Conservation (phyloP, 1,140 invertebrate species). For the Drosophila nebulosa region DNA sequence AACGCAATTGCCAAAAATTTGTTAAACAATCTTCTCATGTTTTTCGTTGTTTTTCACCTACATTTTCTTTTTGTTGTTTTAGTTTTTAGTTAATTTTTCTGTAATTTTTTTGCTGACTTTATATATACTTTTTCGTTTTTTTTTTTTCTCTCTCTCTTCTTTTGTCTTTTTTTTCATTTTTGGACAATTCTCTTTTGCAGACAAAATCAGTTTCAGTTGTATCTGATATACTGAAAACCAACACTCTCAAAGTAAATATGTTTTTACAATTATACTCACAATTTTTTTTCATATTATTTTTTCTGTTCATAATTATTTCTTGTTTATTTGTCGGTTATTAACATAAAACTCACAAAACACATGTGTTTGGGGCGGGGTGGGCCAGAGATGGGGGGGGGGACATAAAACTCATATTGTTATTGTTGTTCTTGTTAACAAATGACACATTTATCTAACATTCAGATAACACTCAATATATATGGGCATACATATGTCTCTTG, state of each 20-base stretch:
- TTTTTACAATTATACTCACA: no score
- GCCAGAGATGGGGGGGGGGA: background rate
- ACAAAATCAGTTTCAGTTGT: constrained; percentile 69
- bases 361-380: background rate
- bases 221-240: constrained; percentile 71
- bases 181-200: constrained; percentile 60
- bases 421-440: constrained; percentile 24
- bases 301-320: no score
- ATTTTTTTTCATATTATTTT: constrained; percentile 29
- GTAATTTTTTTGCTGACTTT: constrained; percentile 31
- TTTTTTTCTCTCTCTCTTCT: background rate
- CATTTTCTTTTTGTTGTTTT: background rate
- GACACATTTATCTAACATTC: constrained; percentile 49
- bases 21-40: background rate
- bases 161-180: constrained; percentile 26
- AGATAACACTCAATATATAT: constrained; percentile 23
- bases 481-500: background rate
- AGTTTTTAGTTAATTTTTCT: constrained; percentile 15
- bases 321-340: constrained; percentile 21
- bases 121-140: no score
- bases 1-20: background rate
- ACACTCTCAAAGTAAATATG: constrained; percentile 69
- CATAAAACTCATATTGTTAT: constrained; percentile 36
- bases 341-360: constrained; percentile 42
- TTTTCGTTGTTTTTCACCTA: background rate